phyloP scores from a whole-genome alignment of 2,888 invertebrate genomes.

The Apotomis betuletana region DNA sequence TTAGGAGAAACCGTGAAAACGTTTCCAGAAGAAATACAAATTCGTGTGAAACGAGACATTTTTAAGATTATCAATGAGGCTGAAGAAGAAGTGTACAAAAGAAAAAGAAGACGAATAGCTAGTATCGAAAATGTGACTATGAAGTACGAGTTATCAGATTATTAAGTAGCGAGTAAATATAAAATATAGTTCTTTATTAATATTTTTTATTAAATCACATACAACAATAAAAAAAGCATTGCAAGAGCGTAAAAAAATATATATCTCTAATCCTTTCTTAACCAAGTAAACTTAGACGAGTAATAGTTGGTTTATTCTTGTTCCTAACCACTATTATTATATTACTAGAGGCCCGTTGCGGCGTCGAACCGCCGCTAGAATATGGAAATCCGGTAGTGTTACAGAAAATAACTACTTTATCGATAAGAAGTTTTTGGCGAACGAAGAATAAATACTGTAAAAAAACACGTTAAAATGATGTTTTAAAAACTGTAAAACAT shows the following conservation, averaged over 20 bases:
- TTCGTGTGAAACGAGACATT: constrained; percentile 35
- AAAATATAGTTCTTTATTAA: not conserved
- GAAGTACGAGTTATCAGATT: constrained; percentile 12
- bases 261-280: no score
- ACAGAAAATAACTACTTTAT: no score
- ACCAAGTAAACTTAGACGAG: no score
- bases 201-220: not conserved
- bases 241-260: not conserved
- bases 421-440: no score
- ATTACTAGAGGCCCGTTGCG: no score
- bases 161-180: not conserved
- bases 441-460: no score
- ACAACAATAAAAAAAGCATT: not conserved
- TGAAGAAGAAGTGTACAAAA: constrained; percentile 28
- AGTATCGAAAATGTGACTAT: not conserved
- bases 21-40: constrained; percentile 26
- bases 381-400: no score
- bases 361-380: no score
- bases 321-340: no score
- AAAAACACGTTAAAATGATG: no score
- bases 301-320: no score
- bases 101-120: not conserved
- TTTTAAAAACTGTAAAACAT: no score
- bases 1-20: constrained; percentile 35
- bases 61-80: constrained; percentile 35